Conservation (phyloP, 1,140 invertebrate genomes). For the Thrips palmi region DNA sequence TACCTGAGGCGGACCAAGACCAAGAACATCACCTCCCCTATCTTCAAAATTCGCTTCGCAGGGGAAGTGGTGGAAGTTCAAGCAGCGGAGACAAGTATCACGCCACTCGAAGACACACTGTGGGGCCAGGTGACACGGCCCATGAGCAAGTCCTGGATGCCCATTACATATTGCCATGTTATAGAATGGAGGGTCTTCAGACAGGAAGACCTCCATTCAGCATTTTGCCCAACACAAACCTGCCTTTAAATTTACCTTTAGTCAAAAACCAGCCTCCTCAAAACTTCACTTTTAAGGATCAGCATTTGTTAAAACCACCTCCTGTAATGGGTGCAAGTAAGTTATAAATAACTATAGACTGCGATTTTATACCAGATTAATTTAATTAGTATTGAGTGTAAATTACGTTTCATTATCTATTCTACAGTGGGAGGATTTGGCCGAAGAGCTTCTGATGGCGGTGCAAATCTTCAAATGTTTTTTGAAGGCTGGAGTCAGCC, state of each 20-base stretch:
- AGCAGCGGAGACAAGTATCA: constrained; percentile 21
- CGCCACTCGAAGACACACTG: constrained; percentile 66
- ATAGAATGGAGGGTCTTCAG: constrained; percentile 22
- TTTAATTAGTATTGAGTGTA: constrained; percentile 7
- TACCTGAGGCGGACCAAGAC: no score
- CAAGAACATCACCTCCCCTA: no score
- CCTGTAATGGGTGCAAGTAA: constrained; percentile 69
- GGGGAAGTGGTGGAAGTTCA: no score
- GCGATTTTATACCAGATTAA: constrained; percentile 2
- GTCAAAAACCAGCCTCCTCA: constrained; percentile 57
- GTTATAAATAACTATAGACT: constrained; percentile 17
- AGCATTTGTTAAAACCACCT: constrained; percentile 82
- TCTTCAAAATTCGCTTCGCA: no score
- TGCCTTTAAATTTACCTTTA: constrained; percentile 54
- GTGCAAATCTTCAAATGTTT: constrained; percentile 74
- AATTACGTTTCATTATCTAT: constrained; percentile 9
- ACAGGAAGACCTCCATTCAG: constrained; percentile 25
- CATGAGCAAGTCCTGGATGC: constrained; percentile 42
- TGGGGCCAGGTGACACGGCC: constrained; percentile 74
- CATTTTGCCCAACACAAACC: constrained; percentile 38
- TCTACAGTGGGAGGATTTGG: constrained; percentile 52
- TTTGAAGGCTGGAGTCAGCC: constrained; percentile 39
- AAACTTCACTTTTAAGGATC: constrained; percentile 80
- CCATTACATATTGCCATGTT: no score
- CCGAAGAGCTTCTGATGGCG: constrained; percentile 85